Conservation (phyloP, 2,113 vertebrate genomes). For the Rhabdomys dilectus region DNA sequence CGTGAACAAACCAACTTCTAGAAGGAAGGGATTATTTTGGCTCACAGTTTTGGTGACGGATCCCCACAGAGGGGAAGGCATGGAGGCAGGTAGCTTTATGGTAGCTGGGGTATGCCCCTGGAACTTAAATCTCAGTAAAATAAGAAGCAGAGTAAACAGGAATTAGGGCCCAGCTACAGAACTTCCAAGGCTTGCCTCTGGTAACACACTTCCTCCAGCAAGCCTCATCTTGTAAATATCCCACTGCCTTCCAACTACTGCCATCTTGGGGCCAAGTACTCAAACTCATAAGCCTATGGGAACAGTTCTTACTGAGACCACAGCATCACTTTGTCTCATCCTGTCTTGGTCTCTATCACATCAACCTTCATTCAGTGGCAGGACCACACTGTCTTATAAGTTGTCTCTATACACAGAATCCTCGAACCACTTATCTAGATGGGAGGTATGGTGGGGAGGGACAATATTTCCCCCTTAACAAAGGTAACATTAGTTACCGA, state of each 20-base stretch:
- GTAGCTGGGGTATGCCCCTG: not conserved
- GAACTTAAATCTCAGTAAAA: not conserved
- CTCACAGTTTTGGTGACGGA: not conserved
- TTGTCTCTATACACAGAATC: not conserved
- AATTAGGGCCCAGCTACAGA: not conserved
- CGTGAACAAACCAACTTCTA: not conserved
- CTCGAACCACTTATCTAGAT: not conserved
- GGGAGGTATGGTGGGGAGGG: not conserved
- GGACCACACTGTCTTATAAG: not conserved
- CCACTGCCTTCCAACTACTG: not conserved
- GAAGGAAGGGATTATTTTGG: not conserved
- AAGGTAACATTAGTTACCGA: not conserved
- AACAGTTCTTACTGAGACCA: not conserved
- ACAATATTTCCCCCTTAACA: not conserved
- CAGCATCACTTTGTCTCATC: not conserved
- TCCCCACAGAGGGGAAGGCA: not conserved
- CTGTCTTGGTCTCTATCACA: accelerated
- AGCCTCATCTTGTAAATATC: not conserved
- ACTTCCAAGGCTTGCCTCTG: not conserved
- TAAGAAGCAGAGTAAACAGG: not conserved
- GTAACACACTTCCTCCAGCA: not conserved
- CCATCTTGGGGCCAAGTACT: not conserved
- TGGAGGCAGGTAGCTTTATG: too few relatives aligned
- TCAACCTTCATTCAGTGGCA: not conserved
- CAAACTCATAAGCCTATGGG: not conserved